phyloP scores from a whole-genome alignment of 2,888 invertebrate genomes.

The Capitulum mitella region DNA sequence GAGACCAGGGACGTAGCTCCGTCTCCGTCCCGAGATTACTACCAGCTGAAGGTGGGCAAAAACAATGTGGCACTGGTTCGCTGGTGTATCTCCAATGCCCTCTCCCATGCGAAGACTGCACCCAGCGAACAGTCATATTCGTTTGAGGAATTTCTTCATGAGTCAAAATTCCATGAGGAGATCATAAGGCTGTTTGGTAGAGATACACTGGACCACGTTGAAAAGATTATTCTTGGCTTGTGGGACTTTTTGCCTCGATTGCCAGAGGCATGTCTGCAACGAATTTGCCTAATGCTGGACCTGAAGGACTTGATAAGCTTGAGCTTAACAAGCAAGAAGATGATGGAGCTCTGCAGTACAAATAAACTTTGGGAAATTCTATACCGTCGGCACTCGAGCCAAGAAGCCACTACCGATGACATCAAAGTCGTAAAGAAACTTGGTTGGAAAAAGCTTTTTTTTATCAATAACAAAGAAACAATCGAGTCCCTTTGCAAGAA shows the following conservation, averaged over 20 bases:
- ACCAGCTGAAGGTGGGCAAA: background rate
- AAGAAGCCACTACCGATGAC: background rate
- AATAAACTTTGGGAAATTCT: background rate
- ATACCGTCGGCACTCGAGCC: background rate
- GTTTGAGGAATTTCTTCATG: background rate
- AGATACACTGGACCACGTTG: background rate
- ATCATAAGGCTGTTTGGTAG: background rate
- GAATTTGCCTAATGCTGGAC: background rate
- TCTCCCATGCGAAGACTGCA: background rate
- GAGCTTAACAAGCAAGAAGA: background rate
- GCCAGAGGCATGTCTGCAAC: background rate
- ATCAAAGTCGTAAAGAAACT: background rate
- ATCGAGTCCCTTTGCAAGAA: background rate
- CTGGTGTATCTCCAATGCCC: constrained; percentile 1
- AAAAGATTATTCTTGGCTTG: background rate
- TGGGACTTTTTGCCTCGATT: background rate
- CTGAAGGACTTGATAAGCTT: background rate
- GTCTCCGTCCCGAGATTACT: background rate
- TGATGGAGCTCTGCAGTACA: background rate
- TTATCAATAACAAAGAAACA: background rate
- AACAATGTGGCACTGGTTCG: background rate
- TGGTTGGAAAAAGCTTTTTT: background rate
- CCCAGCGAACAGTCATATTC: background rate
- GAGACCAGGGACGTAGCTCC: background rate
- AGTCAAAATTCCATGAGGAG: background rate